Evolutionary conservation across 2,888 invertebrate species (phyloP), one percentile per base, ranked within the genome.

Genomic region (Melanotus villosus): DNA sequence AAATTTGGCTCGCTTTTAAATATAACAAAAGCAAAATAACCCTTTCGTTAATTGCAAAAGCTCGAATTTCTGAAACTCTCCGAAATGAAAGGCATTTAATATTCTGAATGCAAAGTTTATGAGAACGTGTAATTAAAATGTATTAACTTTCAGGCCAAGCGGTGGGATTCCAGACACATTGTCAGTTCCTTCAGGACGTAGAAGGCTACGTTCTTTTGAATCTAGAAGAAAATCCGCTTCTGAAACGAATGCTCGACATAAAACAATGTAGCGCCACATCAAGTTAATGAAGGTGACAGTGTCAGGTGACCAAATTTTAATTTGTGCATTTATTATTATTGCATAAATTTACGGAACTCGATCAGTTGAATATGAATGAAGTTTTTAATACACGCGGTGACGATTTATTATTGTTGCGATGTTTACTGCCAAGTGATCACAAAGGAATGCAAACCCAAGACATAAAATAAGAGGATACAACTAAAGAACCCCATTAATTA

Each of bases 201-300:
- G 79, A 69, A 77, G 84, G 70, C 75, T 84, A 23, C 79, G 80
- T 64, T 83, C 83, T 3, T 83, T 81, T 72, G 83, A 84, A 70
- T 72, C 70, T 18, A 73, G 78, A 70, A 78, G 75, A 64, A 75
- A 68, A 45, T 68, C 75, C 23, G 9, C 43, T 9, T 47, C 75
- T 14, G 72, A 72, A 19, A 70, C 73, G 16, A 72, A 66, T 30
- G 41, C 74, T 34, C 79, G 83, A 68, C 82, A 84, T 70, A 83
- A 82, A 74, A 84, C 84, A 30, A 82, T 84, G 82, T 56, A 56
- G 56, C 56, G 56, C 36, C 56, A 43, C 52, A 52, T 10, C 3
- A 52, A 52, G 18, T 16, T 52, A 32, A 52, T 52, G 26, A 32
- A 14, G 23, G 52, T 32, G 34, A 32, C n/a, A 52, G 19, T 23